Base-by-base conservation (phyloP, 1,140 invertebrate species). In the Drosophila nikananu region DNA sequence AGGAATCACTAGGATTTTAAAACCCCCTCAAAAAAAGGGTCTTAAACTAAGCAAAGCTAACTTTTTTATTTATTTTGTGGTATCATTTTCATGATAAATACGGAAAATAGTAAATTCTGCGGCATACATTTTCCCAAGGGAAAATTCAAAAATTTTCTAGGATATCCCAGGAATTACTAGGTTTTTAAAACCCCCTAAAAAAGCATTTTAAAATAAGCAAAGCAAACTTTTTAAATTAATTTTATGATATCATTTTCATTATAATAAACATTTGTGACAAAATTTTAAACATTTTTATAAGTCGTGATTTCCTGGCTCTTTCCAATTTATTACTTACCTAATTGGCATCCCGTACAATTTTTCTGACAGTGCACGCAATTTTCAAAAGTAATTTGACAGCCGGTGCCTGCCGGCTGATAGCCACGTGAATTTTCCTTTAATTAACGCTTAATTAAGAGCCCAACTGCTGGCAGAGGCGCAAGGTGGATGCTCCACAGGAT, bases 391-490 rank as follows among this genome's bases (percentile, higher is more conserved):
- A 83, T 83, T 70, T 79, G 57, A 79, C 58, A 52, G 68, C 63
- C 73, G 63, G 25, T 61, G 68, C 62, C 66, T 66, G 42, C 42
- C 41, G 59, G 42, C 60, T 58, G 27, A 61, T 61, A 39, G 30
- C 25, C 62, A 13, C 80, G 42, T 82, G 54, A 73, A 74, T 82
- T 67, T 62, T 63, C 62, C 66, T 67, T 83, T 79, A 83, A 83
- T 83, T 83, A 83, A 83, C 80, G 80, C 71, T 83, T 81, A 77
- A 82, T 81, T 79, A 78, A 78, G 63, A 51, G 66, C 57, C 23
- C 44, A 27, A 41, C 25, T 41, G 35, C 42, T 13, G 49, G 30
- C 32, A 52, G 27, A 32, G 51, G 51, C 51, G 15, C 52, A 55
- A 30, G 54, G 27, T 23, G 27, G 27, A 1, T n/a, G 13, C 7